Evolutionary conservation across 2,888 invertebrate genomes (phyloP).

Genomic region (Linnaemya tessellans): DNA sequence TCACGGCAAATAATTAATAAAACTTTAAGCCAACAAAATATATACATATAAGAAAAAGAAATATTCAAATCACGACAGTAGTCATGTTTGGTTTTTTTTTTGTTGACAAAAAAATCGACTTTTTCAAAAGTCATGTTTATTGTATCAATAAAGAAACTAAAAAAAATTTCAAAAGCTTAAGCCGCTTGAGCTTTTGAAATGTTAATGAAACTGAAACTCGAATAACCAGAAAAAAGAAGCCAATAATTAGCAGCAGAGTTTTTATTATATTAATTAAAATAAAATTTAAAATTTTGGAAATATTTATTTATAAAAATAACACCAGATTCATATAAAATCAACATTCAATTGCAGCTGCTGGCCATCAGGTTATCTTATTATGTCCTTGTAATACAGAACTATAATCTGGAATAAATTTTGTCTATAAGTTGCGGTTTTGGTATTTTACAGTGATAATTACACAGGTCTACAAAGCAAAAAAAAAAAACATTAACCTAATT

Average conservation of each 20-base stretch:
- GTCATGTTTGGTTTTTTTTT: conserved; percentile 58
- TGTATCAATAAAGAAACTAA: conserved; percentile 33
- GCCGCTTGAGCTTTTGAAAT: conserved; percentile 64
- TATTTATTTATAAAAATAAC: not conserved
- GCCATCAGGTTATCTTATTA: no score
- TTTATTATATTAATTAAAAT: not conserved
- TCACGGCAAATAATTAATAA: conserved; percentile 50
- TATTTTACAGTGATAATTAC: no score
- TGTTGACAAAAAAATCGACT: conserved; percentile 4
- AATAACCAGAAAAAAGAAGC: not conserved
- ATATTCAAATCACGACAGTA: conserved; percentile 71
- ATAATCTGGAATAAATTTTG: no score
- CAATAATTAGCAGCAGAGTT: not conserved
- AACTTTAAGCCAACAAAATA: conserved; percentile 25
- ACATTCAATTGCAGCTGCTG: no score
- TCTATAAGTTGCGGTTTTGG: no score
- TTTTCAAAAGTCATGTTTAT: conserved; percentile 56
- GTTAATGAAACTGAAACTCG: conserved; percentile 36
- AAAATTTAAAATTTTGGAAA: not conserved
- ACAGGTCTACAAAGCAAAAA: no score
- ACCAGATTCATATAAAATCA: no score
- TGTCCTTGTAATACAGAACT: no score
- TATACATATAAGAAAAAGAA: conserved; percentile 36
- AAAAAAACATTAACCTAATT: no score
- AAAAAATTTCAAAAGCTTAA: conserved; percentile 1